Percentiles rank a stretch among this genome's conserved stretches.
phyloP scores from a whole-genome alignment of 2,797 vertebrate genomes.

The Salmo trutta region DNA sequence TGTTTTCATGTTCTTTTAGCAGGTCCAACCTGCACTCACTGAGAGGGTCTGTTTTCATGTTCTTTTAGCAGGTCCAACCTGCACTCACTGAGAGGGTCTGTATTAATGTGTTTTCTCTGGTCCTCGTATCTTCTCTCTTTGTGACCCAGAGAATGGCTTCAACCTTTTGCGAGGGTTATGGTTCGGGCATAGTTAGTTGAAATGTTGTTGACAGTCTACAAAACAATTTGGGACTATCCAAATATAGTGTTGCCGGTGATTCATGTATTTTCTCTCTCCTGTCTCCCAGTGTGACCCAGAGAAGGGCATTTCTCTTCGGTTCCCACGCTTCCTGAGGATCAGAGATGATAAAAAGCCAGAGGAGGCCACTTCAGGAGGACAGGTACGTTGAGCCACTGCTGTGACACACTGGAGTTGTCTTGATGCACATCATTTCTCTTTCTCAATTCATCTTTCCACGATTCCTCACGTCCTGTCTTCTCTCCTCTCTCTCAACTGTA shows the following conservation, averaged over 20 bases:
- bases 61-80: background rate
- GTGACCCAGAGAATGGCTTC: too few relatives aligned
- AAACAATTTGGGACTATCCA: too few relatives aligned
- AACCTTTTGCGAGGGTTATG: too few relatives aligned
- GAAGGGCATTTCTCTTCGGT: constrained; percentile 90
- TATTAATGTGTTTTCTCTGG: background rate
- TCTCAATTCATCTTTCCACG: too few relatives aligned
- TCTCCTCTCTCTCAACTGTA: background rate
- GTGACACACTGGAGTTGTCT: background rate
- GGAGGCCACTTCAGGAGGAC: constrained; percentile 82
- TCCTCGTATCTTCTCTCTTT: background rate
- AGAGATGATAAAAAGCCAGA: constrained; percentile 89
- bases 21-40: background rate
- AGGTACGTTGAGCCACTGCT: constrained; percentile 69
- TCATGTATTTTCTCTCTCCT: background rate
- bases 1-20: background rate
- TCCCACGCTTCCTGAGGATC: constrained; percentile 86
- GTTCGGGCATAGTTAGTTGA: too few relatives aligned
- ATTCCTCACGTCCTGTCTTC: too few relatives aligned
- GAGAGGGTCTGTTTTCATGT: background rate
- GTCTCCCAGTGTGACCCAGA: constrained; percentile 82
- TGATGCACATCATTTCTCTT: background rate
- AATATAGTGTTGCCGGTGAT: too few relatives aligned
- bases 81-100: background rate
- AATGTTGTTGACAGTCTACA: too few relatives aligned